phyloP scores from a whole-genome alignment of 1,140 invertebrate genomes.

The Mactra quadrangularis region DNA sequence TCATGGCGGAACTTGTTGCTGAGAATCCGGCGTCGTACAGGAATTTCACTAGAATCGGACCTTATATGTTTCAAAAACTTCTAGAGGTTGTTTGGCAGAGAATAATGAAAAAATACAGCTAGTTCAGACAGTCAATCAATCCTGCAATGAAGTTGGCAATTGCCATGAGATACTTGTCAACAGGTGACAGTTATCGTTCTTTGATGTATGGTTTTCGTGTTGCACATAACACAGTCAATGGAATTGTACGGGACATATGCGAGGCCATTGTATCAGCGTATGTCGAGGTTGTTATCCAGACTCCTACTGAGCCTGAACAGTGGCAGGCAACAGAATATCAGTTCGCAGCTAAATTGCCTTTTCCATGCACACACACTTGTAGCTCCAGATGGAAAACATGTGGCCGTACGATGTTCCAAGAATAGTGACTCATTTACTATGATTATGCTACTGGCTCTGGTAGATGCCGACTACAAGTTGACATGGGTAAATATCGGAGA shows the following conservation, averaged over 20 bases:
- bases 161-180: background rate
- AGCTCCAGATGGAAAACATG: conserved; percentile 61
- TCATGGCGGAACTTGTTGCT: background rate
- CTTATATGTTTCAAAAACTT: background rate
- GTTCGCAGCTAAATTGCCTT: conserved; percentile 30
- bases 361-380: conserved; percentile 47
- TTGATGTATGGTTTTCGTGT: conserved; percentile 17
- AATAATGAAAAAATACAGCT: background rate
- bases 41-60: background rate
- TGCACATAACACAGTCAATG: background rate
- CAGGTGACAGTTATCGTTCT: conserved; percentile 12
- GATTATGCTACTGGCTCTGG: conserved; percentile 31
- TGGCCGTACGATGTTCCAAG: conserved; percentile 25
- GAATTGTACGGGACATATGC: background rate
- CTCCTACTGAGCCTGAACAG: conserved; percentile 21
- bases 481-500: too few relatives aligned
- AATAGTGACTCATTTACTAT: conserved; percentile 24
- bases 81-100: background rate
- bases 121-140: background rate
- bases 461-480: conserved; percentile 55
- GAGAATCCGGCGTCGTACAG: background rate
- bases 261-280: background rate
- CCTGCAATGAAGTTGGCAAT: conserved; percentile 1
- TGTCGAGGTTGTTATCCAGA: background rate
- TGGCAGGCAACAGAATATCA: conserved; percentile 31